A percentile compares a stretch with the other conserved stretches of the same genome.
phyloP scores from a whole-genome alignment of 2,888 invertebrate species.

The Lycophotia porphyrea region DNA sequence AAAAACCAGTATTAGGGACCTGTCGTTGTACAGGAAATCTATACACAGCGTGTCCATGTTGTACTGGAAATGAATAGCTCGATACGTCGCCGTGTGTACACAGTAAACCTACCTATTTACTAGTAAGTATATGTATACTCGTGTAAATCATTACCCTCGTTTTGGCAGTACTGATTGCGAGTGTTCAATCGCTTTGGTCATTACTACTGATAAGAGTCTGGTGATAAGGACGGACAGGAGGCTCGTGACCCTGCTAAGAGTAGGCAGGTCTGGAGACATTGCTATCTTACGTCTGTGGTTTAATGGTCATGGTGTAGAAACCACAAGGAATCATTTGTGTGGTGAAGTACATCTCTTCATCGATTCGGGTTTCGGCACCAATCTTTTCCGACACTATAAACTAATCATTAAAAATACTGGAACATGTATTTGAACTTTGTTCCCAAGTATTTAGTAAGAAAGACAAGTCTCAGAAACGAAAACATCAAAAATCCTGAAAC shows the following conservation, averaged over 20 bases:
- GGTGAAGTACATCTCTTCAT: background rate
- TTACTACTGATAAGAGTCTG: conserved; percentile 44
- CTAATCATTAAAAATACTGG: background rate
- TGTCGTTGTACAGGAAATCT: too few species aligned
- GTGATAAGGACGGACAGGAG: conserved; percentile 20
- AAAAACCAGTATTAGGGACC: too few species aligned
- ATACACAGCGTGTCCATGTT: too few species aligned
- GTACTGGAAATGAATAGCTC: too few species aligned
- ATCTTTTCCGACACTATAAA: too few species aligned
- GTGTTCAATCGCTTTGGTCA: conserved; percentile 23
- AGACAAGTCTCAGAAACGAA: background rate
- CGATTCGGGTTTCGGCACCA: background rate
- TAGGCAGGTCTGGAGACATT: background rate
- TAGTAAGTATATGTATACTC: background rate
- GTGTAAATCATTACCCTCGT: conserved; percentile 51
- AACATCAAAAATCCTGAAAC: background rate
- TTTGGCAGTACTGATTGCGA: conserved; percentile 37
- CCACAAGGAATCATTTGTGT: background rate
- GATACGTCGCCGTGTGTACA: background rate
- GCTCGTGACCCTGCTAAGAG: conserved; percentile 19
- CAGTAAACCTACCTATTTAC: background rate
- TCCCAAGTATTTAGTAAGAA: background rate
- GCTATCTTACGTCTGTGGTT: background rate
- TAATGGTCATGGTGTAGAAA: background rate
- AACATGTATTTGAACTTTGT: background rate